Percentiles rank a stretch among this genome's conserved stretches.
These are phyloP conservation scores for Hydractinia echinata DNA, from an alignment of 30 jellyfish, hydroid and myxozoan species.

Conservation along the genomic window DNA sequence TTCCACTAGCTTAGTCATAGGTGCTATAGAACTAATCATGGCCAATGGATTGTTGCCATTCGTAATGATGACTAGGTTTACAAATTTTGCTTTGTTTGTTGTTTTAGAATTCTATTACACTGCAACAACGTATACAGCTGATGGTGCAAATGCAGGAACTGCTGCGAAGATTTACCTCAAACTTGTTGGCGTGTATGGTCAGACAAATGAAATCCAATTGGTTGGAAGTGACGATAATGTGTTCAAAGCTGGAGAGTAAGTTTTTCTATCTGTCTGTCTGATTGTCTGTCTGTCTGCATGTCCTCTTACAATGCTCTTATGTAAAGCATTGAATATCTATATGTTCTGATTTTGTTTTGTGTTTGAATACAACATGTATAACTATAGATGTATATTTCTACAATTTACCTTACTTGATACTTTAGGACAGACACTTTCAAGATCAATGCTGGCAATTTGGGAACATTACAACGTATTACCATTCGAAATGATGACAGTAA, in stretches of 20 bases:
- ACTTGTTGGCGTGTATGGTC: constrained; percentile 73
- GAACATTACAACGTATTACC: constrained; percentile 63
- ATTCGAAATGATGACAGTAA: constrained; percentile 80
- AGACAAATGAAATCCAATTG: constrained; percentile 80
- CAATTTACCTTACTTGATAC: neutral
- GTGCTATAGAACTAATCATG: too few species aligned
- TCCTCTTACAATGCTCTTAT: neutral
- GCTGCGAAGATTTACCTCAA: constrained; percentile 55
- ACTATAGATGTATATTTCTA: too few species aligned
- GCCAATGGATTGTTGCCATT: too few species aligned
- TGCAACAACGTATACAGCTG: constrained; percentile 76
- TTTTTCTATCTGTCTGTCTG: neutral
- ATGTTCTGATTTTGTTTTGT: neutral
- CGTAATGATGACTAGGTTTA: too few species aligned
- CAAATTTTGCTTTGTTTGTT: neutral
- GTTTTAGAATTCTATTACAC: constrained; percentile 62
- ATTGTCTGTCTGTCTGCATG: neutral
- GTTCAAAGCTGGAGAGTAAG: constrained; percentile 90
- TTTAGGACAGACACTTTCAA: constrained; percentile 81
- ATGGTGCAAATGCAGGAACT: constrained; percentile 89
- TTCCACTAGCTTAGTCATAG: too few species aligned
- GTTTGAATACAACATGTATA: neutral
- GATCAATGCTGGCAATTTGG: constrained; percentile 84
- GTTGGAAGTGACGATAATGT: constrained; percentile 54
- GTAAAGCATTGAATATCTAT: neutral